These are phyloP conservation scores for Speoplatyrhinus poulsoni DNA, from an alignment of 2,113 vertebrate species.

Conservation along the genomic window DNA sequence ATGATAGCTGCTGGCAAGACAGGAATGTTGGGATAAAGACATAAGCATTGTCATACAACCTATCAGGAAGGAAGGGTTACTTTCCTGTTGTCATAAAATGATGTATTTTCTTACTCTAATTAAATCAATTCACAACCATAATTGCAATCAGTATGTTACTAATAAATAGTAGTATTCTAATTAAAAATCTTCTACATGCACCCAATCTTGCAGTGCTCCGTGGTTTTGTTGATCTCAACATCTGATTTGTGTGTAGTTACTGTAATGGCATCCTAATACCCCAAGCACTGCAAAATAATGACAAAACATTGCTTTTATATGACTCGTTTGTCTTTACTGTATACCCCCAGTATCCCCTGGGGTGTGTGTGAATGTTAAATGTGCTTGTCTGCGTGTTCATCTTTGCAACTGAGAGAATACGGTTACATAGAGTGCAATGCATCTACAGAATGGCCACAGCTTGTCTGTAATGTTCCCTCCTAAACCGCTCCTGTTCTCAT, in stretches of 20 bases:
- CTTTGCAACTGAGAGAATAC: conserved; percentile 8
- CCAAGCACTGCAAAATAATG: neutral
- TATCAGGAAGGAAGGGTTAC: neutral
- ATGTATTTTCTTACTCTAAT: neutral
- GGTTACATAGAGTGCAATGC: neutral
- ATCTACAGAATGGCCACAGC: conserved; percentile 1
- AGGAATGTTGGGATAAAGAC: too few relatives aligned
- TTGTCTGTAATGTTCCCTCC: conserved; percentile 19
- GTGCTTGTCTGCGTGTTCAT: neutral
- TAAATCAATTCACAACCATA: conserved; percentile 39
- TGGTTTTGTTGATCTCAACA: neutral
- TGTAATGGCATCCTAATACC: neutral
- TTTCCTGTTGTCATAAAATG: too few relatives aligned
- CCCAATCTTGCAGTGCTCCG: neutral
- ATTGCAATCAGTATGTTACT: neutral
- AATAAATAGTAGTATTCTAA: conserved; percentile 15
- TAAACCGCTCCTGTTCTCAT: conserved; percentile 17
- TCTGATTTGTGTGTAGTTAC: neutral
- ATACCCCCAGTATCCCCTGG: too few relatives aligned
- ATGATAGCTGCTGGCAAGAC: too few relatives aligned
- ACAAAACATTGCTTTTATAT: conserved; percentile 6
- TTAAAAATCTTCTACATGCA: conserved; percentile 23
- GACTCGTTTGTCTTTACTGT: neutral
- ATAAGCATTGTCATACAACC: neutral
- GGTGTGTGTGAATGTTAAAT: neutral